Evolutionary conservation across 2,888 invertebrate species (phyloP).

Genomic region (Abrostola triplasia): DNA sequence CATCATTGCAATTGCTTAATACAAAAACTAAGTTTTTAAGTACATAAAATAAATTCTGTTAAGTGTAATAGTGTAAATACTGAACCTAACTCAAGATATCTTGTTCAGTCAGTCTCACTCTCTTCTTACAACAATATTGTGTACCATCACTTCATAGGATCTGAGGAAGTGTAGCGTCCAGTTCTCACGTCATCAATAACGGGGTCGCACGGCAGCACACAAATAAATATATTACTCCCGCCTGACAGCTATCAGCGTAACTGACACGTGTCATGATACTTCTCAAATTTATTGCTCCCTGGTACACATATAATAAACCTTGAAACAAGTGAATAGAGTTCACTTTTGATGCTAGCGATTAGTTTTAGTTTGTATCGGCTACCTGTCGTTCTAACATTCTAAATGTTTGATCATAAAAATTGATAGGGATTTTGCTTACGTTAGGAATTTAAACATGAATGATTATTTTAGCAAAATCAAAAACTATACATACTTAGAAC

Average conservation of each 20-base stretch:
- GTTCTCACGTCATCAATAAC: constrained; percentile 76
- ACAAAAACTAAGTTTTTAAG: too few species aligned
- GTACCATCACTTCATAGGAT: constrained; percentile 44
- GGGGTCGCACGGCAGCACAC: constrained; percentile 67
- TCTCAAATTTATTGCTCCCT: constrained; percentile 64
- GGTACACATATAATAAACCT: constrained; percentile 44
- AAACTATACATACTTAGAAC: too few species aligned
- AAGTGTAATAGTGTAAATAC: too few species aligned
- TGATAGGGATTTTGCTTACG: constrained; percentile 60
- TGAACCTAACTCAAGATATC: too few species aligned
- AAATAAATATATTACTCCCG: constrained; percentile 83
- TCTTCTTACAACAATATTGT: too few species aligned
- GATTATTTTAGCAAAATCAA: background rate
- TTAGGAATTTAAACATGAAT: constrained; percentile 31
- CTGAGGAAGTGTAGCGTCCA: constrained; percentile 43
- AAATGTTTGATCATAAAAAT: constrained; percentile 71
- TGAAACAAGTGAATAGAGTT: constrained; percentile 40
- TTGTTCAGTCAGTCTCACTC: too few species aligned
- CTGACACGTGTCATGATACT: constrained; percentile 79
- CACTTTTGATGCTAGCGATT: constrained; percentile 29
- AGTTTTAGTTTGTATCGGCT: constrained; percentile 58
- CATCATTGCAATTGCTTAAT: too few species aligned
- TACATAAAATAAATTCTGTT: too few species aligned
- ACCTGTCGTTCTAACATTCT: constrained; percentile 78
- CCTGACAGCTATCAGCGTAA: constrained; percentile 80